These are phyloP conservation scores for Thymelicus lineola DNA, from an alignment of 2,888 invertebrate genomes.

Conservation along the genomic window DNA sequence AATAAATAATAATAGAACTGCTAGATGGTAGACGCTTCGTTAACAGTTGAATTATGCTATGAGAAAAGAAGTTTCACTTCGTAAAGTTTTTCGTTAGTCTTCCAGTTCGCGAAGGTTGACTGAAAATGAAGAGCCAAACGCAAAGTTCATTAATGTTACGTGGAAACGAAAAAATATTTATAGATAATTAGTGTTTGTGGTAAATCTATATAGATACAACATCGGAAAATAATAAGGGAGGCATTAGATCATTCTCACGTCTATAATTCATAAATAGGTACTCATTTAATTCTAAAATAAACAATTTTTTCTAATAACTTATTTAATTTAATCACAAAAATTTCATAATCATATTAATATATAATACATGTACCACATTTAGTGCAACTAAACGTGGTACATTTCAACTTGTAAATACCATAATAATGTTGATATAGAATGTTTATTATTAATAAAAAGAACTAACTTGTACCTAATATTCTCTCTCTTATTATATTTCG, in stretches of 20 bases:
- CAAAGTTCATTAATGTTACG: conserved; percentile 68
- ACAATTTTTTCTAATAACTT: too few relatives aligned
- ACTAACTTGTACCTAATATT: background rate
- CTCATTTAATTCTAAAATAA: too few relatives aligned
- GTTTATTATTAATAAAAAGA: too few relatives aligned
- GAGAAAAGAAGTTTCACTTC: conserved; percentile 36
- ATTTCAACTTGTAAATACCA: too few relatives aligned
- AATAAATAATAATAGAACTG: conserved; percentile 8
- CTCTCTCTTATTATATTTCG: conserved; percentile 30
- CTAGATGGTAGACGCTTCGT: conserved; percentile 10
- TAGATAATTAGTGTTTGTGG: conserved; percentile 47
- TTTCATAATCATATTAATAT: too few relatives aligned
- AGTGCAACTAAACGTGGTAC: too few relatives aligned
- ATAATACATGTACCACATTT: too few relatives aligned
- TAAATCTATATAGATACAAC: conserved; percentile 38
- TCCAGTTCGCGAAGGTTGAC: conserved; percentile 75
- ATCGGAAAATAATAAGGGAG: conserved; percentile 24
- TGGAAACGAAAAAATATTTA: conserved; percentile 56
- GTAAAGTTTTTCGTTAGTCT: conserved; percentile 65
- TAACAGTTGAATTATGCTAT: conserved; percentile 1
- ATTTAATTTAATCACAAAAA: too few relatives aligned
- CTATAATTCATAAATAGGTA: too few relatives aligned
- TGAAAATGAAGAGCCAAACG: conserved; percentile 69
- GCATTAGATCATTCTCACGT: too few relatives aligned
- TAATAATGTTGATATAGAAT: too few relatives aligned